Conservation (phyloP, 2,888 invertebrate species). For the Amblyjoppa proteus region DNA sequence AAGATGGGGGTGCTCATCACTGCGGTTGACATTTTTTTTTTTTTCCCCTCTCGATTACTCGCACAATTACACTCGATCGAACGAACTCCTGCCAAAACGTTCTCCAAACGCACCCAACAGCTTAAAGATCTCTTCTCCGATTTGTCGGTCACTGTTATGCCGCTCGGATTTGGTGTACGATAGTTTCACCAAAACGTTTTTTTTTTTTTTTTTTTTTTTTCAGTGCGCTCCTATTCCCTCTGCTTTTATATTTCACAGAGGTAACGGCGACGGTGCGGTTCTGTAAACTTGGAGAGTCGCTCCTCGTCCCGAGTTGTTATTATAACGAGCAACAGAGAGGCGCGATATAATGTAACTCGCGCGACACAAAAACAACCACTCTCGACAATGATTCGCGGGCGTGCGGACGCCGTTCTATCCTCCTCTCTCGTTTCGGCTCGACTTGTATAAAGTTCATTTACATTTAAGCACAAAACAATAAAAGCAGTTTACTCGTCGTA, state of each 20-base stretch:
- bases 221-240: not conserved
- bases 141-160: not conserved
- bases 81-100: not conserved
- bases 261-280: not conserved
- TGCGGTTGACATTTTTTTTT: constrained; percentile 90
- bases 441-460: constrained; percentile 52
- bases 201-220: not conserved
- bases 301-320: constrained; percentile 3
- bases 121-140: not conserved
- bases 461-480: constrained; percentile 25
- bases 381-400: constrained; percentile 57
- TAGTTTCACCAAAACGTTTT: not conserved
- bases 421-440: constrained; percentile 53
- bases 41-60: constrained; percentile 17
- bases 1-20: constrained; percentile 92
- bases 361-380: constrained; percentile 78
- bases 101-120: not conserved
- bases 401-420: constrained; percentile 18
- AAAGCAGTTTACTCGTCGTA: constrained; percentile 1
- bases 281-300: not conserved
- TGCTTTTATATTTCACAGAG: not conserved
- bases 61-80: constrained; percentile 63
- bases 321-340: constrained; percentile 20
- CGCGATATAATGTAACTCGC: constrained; percentile 55
- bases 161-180: not conserved